Evolutionary conservation across 2,113 vertebrate species (phyloP), one percentile per base, ranked within the genome.

Genomic region (Thunnus maccoyii): DNA sequence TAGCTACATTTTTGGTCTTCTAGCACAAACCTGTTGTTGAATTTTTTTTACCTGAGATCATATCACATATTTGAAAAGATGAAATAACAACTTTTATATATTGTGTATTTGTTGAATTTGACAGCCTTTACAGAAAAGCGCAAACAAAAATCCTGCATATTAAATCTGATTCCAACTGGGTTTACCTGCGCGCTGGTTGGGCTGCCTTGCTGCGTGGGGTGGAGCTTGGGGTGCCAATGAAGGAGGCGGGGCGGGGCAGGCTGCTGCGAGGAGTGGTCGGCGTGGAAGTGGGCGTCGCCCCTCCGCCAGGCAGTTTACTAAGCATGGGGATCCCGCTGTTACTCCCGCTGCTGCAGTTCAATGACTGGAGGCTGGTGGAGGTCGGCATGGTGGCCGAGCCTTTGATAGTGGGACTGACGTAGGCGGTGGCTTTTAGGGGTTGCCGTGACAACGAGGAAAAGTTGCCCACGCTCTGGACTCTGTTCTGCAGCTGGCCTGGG

Each of bases 401-500:
- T 90, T 98, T 97, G 44, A 99, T 89, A 0, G 97, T 98, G 2
- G 97, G 98, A 71, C 97, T 98, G 84, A 98, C 97, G 0, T 98
- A 98, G 41, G 98, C 97, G 6, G 96, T 98, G 90, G 98, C 97
- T 92, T 98, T 99, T 3, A 95, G 94, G 15, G 96, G 94, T 1
- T 96, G 97, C 68, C 95, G 94, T 22, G 95, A 92, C 67, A 96
- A 94, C 44, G 95, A 92, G 13, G 96, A 94, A 89, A 98, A 97
- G 69, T 96, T 97, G 32, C 97, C 96, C 30, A 97, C 93, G 27
- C 97, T 98, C 78, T 97, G 97, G 63, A 97, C 95, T 67, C 96
- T 89, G 89, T 96, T 95, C 36, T 98, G 97, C 55, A 98, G 96
- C 78, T 96, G 97, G 71, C 95, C 96, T 8, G 96, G 96, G 48